Evolutionary conservation across 1,140 invertebrate species (phyloP), one percentile per base, ranked within the genome.

Genomic region (Archivesica marissinica): DNA sequence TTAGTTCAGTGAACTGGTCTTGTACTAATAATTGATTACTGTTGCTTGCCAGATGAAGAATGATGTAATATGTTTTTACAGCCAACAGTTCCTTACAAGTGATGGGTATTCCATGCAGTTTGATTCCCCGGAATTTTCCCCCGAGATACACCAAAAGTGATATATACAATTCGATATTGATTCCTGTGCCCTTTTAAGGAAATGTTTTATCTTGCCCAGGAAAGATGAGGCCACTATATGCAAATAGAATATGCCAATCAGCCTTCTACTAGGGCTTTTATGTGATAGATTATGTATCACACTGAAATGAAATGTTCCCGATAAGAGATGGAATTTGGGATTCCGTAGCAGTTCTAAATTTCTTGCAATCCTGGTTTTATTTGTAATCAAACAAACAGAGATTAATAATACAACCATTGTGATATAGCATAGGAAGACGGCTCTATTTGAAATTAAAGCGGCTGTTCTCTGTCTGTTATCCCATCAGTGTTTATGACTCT

Each of bases 131-230:
- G 44, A 47, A 47, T 23, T 7, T 25, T 72, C 28, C 35, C 41
- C 25, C 30, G 39, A 44, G 68, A 72, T 41, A 56, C n/a, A 15
- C 44, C 33, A 72, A 72, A 72, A 72, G 25, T 44, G 23, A 23
- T 47, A 28, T 56, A 25, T 72, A 47, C 25, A 72, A 72, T 50
- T 72, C 68, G 50, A 28, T 72, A 72, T 72, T 50, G 68, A 72
- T 72, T 50, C 9, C 25, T 72, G 13, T 13, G 39, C 2, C 23
- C 28, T 72, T 47, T 72, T 72, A 44, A 72, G 50, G 68, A 72
- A 72, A 47, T 47, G 41, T 72, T 52, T 72, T 72, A 72, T 72
- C 39, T 47, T 72, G 68, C 50, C 41, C 68, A 72, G 41, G 33
- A 44, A 25, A 52, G 39, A 50, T 72, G 68, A 44, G 68, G 41